Conservation (phyloP, 2,797 vertebrate genomes). For the Craterocephalus amniculus region DNA sequence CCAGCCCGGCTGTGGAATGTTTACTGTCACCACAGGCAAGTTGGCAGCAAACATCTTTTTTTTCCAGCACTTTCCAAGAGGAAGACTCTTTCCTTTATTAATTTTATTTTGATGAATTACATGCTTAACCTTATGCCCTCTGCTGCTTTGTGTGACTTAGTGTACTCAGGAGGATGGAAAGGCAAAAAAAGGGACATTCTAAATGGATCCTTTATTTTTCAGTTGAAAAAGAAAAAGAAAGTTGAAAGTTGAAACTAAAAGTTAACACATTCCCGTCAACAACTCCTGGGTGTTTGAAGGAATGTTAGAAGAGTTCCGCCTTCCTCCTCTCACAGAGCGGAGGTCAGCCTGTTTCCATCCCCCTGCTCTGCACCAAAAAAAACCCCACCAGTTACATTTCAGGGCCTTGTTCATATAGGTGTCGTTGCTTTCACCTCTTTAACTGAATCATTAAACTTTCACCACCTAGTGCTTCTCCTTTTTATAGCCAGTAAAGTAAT, state of each 20-base stretch:
- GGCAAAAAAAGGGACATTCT: slow-evolving; percentile 38
- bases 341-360: slow-evolving; percentile 46
- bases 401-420: slow-evolving; percentile 42
- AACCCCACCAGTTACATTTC: slow-evolving; percentile 22
- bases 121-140: slow-evolving; percentile 78
- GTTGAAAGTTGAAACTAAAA: slow-evolving; percentile 75
- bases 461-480: slow-evolving; percentile 48
- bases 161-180: slow-evolving; percentile 48
- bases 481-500: slow-evolving; percentile 47
- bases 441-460: slow-evolving; percentile 63
- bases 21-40: slow-evolving; percentile 91
- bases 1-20: slow-evolving; percentile 89
- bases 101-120: slow-evolving; percentile 85
- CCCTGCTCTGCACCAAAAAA: slow-evolving; percentile 43
- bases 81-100: slow-evolving; percentile 78
- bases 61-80: slow-evolving; percentile 74
- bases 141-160: slow-evolving; percentile 46
- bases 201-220: slow-evolving; percentile 63
- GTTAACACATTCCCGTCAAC: slow-evolving; percentile 79
- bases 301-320: slow-evolving; percentile 62
- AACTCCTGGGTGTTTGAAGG: slow-evolving; percentile 78
- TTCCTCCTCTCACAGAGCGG: slow-evolving; percentile 47
- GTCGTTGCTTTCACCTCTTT: slow-evolving; percentile 55
- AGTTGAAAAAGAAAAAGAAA: slow-evolving; percentile 18
- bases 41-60: slow-evolving; percentile 87